phyloP scores from a whole-genome alignment of 2,888 invertebrate genomes.

The Idaea straminata region DNA sequence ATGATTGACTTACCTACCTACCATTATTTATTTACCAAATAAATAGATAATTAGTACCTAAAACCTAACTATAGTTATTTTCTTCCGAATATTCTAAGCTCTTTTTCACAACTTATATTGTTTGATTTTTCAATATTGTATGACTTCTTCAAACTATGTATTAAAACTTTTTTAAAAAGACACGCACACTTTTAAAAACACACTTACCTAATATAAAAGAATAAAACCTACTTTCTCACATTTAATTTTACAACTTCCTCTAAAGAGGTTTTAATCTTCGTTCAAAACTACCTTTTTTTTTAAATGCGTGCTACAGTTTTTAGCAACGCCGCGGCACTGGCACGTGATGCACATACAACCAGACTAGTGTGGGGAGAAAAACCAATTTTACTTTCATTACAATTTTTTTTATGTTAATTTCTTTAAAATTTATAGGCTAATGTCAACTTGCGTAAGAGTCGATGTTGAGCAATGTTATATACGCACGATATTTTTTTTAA shows the following conservation, averaged over 20 bases:
- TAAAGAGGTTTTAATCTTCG: slow-evolving; percentile 6
- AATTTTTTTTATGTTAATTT: slow-evolving; percentile 18
- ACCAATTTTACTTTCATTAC: slow-evolving; percentile 53
- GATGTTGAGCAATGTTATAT: background rate
- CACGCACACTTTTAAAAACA: slow-evolving; percentile 3
- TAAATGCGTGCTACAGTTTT: slow-evolving; percentile 56
- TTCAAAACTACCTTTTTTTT: slow-evolving; percentile 13
- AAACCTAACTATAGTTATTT: no score
- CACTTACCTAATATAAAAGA: slow-evolving; percentile 13
- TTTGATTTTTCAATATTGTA: no score
- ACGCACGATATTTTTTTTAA: background rate
- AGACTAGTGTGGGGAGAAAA: slow-evolving; percentile 45
- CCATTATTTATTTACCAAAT: no score
- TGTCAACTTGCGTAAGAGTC: slow-evolving; percentile 15
- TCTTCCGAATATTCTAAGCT: no score
- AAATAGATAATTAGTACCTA: no score
- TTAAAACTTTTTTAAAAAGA: background rate
- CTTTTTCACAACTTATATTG: no score
- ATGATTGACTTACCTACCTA: no score
- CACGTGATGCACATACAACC: slow-evolving; percentile 39
- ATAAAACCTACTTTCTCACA: slow-evolving; percentile 13
- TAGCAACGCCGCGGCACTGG: slow-evolving; percentile 58
- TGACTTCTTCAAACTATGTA: no score
- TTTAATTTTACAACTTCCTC: slow-evolving; percentile 10
- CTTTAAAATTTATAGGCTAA: slow-evolving; percentile 32